Base-by-base conservation (phyloP, 2,888 invertebrate genomes). In the Morpho deidamia region DNA sequence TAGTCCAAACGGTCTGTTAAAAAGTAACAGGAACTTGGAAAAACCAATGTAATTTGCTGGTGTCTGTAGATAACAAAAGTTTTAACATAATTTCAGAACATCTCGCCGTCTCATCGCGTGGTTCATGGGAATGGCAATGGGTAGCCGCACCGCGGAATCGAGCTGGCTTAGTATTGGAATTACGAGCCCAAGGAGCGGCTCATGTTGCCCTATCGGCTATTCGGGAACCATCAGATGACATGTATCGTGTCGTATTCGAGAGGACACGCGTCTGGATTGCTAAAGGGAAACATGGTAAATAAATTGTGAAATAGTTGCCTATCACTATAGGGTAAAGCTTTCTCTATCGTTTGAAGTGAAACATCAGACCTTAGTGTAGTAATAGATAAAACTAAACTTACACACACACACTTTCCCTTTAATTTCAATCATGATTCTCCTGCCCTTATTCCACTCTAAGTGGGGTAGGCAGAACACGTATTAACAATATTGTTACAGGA, bases 91-190 rank as follows among this genome's bases (percentile, higher is more conserved):
- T n/a, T 39, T 39, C 82, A 93, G 93, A 93, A 74, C 92, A 93
- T 67, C 76, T 93, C 46, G 90, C 93, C 5, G 91, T 93, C 10
- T 93, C 93, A 0, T 91, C 92, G 0, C 82, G 90, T 7, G 91
- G 92, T 5, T 92, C 91, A 8, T 93, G 91, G 86, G 91, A 91
- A 45, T 93, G 92, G 83, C 92, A 93, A 62, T 93, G 92, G 91
- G 90, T 93, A 40, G 83, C 91, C 0, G 92, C 93, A 0, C 93
- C 93, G 0, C 79, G 92, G 43, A 93, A 93, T 69, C 78, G 92
- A 58, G 92, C 92, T 14, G 92, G 92, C 2, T 70, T 93, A n/a
- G 91, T 93, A 1, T 72, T 93, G 53, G 93, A 93, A 66, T 77
- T 93, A 9, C 81, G 90, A 44, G 86, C 91, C 0, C 89, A 90